phyloP scores from a whole-genome alignment of 1,140 invertebrate species.

The Meloidogyne chitwoodi region DNA sequence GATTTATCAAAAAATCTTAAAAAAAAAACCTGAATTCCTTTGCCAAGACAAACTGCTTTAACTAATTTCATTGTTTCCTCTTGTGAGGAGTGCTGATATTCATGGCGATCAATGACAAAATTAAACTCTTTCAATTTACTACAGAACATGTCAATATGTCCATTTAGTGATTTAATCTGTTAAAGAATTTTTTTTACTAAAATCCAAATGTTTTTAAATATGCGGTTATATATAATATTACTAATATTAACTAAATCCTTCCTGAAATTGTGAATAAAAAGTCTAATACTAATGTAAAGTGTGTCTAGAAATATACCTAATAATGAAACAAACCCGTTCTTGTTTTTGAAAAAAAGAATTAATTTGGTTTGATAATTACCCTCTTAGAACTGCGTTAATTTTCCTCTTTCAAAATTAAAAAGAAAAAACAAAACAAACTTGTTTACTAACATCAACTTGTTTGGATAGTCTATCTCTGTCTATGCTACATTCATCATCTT shows the following conservation, averaged over 20 bases:
- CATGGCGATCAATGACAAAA: background rate
- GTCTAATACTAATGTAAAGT: too few relatives aligned
- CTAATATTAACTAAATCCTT: too few relatives aligned
- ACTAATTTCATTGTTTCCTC: conserved; percentile 22
- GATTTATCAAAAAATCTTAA: background rate
- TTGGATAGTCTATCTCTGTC: conserved; percentile 9
- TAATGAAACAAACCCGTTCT: too few relatives aligned
- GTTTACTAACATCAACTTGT: conserved; percentile 17
- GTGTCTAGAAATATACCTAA: too few relatives aligned
- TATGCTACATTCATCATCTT: conserved; percentile 28
- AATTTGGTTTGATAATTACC: too few relatives aligned
- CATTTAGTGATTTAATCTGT: conserved; percentile 25
- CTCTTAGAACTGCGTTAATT: too few relatives aligned
- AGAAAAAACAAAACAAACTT: conserved; percentile 9
- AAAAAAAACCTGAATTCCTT: conserved; percentile 17
- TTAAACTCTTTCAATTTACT: conserved; percentile 13
- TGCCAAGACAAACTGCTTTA: conserved; percentile 25
- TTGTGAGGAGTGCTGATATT: conserved; percentile 4
- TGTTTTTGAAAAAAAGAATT: too few relatives aligned
- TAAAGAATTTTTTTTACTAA: too few relatives aligned
- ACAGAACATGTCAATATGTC: conserved; percentile 22
- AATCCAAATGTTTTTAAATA: too few relatives aligned
- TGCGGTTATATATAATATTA: too few relatives aligned
- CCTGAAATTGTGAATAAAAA: too few relatives aligned
- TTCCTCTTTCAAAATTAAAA: background rate